Base-by-base conservation (phyloP, 2,888 invertebrate genomes). In the Zygothrica quintamaculata region DNA sequence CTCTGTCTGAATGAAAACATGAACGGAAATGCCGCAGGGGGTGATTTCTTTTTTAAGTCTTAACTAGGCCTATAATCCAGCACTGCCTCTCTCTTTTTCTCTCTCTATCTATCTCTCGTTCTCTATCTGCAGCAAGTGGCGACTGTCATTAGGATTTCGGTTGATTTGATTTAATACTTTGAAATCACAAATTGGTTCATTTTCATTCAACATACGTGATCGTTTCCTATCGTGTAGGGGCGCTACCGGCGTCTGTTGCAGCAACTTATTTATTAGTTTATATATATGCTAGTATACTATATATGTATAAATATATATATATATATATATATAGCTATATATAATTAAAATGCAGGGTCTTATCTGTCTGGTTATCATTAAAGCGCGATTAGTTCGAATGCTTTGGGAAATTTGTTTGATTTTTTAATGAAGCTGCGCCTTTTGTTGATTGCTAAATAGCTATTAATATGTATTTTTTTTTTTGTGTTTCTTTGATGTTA, bases 11-110 rank as follows among this genome's bases (percentile, higher is more conserved):
- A 62, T 78, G 76, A 76, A 62, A 74, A 67, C 58, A 59, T 51
- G 76, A 84, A 79, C 86, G 84, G 79, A 80, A 80, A 85, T 82
- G 67, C 79, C 79, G 55, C 65, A 75, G 72, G 65, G 82, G 84
- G 75, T 67, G 78, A 80, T 74, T 67, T 69, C 37, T 57, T 65
- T 58, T 52, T 1, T 11, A 34, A 11, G 40, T 64, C 31, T 74
- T 50, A 85, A 69, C 82, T 51, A 60, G 66, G 62, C 53, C 55
- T 53, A 71, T 29, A 13, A 15, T 18, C n/a, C 18, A 48, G 39
- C 31, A 39, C 57, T 59, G 56, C 43, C 2, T 22, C 18, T 22
- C 18, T 2, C 18, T 22, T 5, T 22, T 5, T 22, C 18, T 22
- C 18, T 22, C 18, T 22, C 3, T 22, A 3, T 22, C 18, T n/a